Conservation (phyloP, 2,113 vertebrate genomes). For the Microcebus ravelobensis region DNA sequence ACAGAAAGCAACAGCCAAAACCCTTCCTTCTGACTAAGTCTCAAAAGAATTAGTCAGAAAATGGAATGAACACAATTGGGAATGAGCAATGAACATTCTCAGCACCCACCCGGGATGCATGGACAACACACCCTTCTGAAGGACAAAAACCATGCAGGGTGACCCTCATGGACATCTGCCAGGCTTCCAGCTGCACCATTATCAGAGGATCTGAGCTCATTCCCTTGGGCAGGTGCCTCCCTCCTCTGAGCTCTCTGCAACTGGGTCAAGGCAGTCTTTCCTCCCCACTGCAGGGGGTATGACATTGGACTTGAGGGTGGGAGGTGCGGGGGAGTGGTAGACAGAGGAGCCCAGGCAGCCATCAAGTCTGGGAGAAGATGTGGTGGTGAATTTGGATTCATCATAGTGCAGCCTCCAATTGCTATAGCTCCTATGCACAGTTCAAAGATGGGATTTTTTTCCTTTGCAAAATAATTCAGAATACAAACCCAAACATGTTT, state of each 20-base stretch:
- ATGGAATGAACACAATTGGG: slow-evolving; percentile 17
- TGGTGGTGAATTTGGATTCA: neutral
- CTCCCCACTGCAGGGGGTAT: slow-evolving; percentile 27
- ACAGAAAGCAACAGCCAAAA: slow-evolving; percentile 42
- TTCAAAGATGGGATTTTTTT: slow-evolving; percentile 2
- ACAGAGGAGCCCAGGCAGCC: neutral
- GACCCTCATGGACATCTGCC: slow-evolving; percentile 23
- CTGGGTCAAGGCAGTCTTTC: slow-evolving; percentile 57
- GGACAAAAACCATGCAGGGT: neutral
- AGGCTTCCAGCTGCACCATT: slow-evolving; percentile 41
- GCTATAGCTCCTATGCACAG: neutral
- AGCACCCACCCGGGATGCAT: neutral
- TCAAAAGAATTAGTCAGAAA: slow-evolving; percentile 46
- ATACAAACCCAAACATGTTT: slow-evolving; percentile 33
- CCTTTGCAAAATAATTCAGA: slow-evolving; percentile 23
- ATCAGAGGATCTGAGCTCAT: slow-evolving; percentile 62
- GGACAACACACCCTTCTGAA: slow-evolving; percentile 37
- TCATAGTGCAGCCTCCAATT: neutral
- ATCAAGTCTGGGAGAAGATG: neutral
- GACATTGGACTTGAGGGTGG: neutral
- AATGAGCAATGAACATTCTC: neutral
- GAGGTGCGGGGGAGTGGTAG: neutral
- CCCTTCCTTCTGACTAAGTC: slow-evolving; percentile 61
- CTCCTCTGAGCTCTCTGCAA: slow-evolving; percentile 60
- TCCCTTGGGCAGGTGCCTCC: slow-evolving; percentile 61